phyloP scores from a whole-genome alignment of 2,113 vertebrate genomes.

The Pedetes capensis region DNA sequence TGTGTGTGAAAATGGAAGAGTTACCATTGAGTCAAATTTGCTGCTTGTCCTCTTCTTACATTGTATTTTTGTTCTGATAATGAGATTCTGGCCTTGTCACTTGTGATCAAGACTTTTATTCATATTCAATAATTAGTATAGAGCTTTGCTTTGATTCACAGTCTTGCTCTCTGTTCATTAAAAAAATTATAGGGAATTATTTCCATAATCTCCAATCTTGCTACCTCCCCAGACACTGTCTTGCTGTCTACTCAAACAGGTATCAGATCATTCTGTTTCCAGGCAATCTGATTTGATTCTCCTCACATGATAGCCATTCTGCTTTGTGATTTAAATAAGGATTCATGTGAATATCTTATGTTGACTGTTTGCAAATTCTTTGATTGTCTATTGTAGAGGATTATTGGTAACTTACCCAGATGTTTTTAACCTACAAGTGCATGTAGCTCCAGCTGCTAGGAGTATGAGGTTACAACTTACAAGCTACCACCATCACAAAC shows the following conservation, averaged over 20 bases:
- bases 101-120: background rate
- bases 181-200: conserved; percentile 11
- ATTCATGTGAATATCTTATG: background rate
- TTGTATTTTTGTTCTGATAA: background rate
- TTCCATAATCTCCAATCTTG: conserved; percentile 6
- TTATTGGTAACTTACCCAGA: background rate
- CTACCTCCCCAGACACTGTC: background rate
- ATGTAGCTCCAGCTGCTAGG: background rate
- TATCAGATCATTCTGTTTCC: conserved; percentile 4
- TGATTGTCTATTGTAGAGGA: background rate
- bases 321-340: conserved; percentile 15
- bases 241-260: background rate
- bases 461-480: background rate
- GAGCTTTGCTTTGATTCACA: background rate
- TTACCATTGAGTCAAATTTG: background rate
- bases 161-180: background rate
- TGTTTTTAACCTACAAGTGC: background rate
- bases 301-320: background rate
- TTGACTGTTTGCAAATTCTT: conserved; percentile 3
- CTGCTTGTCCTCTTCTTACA: background rate
- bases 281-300: background rate
- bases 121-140: background rate
- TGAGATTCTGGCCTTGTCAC: background rate
- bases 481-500: background rate
- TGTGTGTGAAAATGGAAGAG: background rate